Conservation (phyloP, 2,888 invertebrate genomes). For the Sialis lutaria region DNA sequence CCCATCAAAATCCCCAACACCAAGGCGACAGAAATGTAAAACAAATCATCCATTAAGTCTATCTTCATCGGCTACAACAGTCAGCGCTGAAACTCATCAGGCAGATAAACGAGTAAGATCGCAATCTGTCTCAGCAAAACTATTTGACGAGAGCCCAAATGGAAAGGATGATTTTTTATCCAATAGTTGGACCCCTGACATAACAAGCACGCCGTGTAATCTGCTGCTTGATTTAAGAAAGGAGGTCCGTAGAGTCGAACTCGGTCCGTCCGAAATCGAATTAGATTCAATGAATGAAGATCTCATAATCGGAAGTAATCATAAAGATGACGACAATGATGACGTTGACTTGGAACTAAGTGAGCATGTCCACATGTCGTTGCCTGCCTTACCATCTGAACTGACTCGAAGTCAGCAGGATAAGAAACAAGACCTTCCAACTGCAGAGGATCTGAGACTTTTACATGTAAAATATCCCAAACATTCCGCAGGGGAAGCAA, state of each 20-base stretch:
- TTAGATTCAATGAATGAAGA: slow-evolving; percentile 3
- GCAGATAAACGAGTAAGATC: slow-evolving; percentile 22
- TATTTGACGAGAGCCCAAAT: slow-evolving; percentile 6
- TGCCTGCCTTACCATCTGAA: slow-evolving; percentile 24
- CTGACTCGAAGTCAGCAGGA: slow-evolving; percentile 9
- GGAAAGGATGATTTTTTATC: slow-evolving; percentile 8
- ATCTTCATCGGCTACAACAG: slow-evolving; percentile 33
- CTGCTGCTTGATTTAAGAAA: slow-evolving; percentile 14
- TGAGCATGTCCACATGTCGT: slow-evolving; percentile 16
- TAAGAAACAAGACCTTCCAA: slow-evolving; percentile 7
- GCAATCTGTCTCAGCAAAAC: slow-evolving; percentile 22
- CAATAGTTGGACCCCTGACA: slow-evolving; percentile 10
- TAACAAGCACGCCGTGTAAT: slow-evolving; percentile 12
- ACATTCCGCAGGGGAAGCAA: slow-evolving; percentile 50
- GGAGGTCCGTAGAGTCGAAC: slow-evolving; percentile 17
- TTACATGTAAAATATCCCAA: slow-evolving; percentile 30
- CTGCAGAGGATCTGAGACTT: slow-evolving; percentile 10
- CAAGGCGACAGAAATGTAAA: slow-evolving; percentile 26
- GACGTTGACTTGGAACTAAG: slow-evolving; percentile 13
- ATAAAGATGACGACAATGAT: slow-evolving; percentile 3
- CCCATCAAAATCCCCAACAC: slow-evolving; percentile 20
- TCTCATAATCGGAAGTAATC: slow-evolving; percentile 1
- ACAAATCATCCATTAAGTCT: slow-evolving; percentile 23
- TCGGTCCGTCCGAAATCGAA: slow-evolving; percentile 5
- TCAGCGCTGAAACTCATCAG: slow-evolving; percentile 21